Conservation (phyloP, 2,113 vertebrate species). For the Cynoglossus semilaevis region DNA sequence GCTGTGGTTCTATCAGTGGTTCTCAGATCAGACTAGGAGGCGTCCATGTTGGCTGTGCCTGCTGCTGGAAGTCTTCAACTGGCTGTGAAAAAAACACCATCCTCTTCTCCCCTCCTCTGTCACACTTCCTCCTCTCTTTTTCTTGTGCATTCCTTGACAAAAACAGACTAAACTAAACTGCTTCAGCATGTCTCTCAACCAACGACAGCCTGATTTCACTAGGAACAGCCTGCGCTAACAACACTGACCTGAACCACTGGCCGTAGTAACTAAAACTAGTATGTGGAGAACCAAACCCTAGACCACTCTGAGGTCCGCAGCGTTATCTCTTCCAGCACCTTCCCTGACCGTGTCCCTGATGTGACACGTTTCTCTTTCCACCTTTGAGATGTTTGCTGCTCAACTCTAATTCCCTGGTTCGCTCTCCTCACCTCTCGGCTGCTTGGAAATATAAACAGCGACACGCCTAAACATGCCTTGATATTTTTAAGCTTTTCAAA, state of each 20-base stretch:
- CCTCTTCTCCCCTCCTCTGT: conserved; percentile 80
- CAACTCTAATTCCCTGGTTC: too few relatives aligned
- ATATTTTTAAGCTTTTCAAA: too few relatives aligned
- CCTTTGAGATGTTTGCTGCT: too few relatives aligned
- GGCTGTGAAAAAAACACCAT: conserved; percentile 80
- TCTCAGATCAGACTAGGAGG: conserved; percentile 79
- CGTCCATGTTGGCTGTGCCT: conserved; percentile 93
- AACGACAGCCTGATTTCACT: conserved; percentile 81
- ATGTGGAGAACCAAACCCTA: conserved; percentile 84
- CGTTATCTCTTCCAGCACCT: not conserved
- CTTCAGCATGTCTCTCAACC: conserved; percentile 88
- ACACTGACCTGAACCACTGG: conserved; percentile 67
- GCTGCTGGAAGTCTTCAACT: conserved; percentile 87
- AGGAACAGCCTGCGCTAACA: conserved; percentile 81
- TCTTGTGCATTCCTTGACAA: conserved; percentile 85
- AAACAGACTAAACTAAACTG: conserved; percentile 73
- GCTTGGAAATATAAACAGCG: too few relatives aligned
- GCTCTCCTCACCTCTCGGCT: too few relatives aligned
- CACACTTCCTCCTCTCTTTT: conserved; percentile 76
- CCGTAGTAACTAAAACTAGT: conserved; percentile 55
- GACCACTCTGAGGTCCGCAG: conserved; percentile 14
- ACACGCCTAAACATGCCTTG: too few relatives aligned
- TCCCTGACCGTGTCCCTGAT: not conserved
- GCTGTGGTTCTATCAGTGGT: conserved; percentile 81
- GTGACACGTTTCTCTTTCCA: conserved; percentile 10